Conservation (phyloP, 2,888 invertebrate genomes). For the Trichacis sp. region DNA sequence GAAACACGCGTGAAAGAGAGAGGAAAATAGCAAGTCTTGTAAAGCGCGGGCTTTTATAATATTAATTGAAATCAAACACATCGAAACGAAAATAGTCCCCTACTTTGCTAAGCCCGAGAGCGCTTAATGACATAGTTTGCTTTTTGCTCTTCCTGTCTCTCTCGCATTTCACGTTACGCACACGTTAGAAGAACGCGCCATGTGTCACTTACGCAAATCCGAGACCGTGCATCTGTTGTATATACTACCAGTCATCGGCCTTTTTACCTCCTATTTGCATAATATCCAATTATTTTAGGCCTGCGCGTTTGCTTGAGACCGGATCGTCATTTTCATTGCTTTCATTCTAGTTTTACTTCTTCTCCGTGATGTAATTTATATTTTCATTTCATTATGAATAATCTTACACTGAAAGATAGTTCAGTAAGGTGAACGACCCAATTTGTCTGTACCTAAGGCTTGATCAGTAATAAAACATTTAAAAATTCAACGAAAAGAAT, state of each 20-base stretch:
- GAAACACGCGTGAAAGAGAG: slow-evolving; percentile 24
- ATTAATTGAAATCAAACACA: slow-evolving; percentile 59
- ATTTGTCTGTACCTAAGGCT: too few relatives aligned
- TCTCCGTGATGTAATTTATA: too few relatives aligned
- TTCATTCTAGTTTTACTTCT: too few relatives aligned
- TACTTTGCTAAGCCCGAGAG: slow-evolving; percentile 40
- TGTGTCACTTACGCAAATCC: slow-evolving; percentile 25
- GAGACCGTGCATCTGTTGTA: slow-evolving; percentile 49
- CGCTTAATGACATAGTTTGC: slow-evolving; percentile 41
- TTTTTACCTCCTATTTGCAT: slow-evolving; percentile 48
- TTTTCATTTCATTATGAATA: too few relatives aligned
- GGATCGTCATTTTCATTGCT: too few relatives aligned
- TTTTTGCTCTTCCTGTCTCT: too few relatives aligned
- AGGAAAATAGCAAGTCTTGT: slow-evolving; percentile 17
- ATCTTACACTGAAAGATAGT: too few relatives aligned
- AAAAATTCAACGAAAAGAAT: too few relatives aligned
- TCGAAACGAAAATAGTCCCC: slow-evolving; percentile 33
- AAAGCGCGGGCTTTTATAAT: slow-evolving; percentile 49
- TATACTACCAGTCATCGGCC: slow-evolving; percentile 27
- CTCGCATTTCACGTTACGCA: too few relatives aligned
- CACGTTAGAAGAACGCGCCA: slow-evolving; percentile 10
- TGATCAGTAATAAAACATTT: too few relatives aligned
- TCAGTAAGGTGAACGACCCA: too few relatives aligned
- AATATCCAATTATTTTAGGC: slow-evolving; percentile 55
- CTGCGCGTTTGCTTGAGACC: not conserved